phyloP scores from a whole-genome alignment of 2,113 vertebrate species.

The Lampris megalopsis region DNA sequence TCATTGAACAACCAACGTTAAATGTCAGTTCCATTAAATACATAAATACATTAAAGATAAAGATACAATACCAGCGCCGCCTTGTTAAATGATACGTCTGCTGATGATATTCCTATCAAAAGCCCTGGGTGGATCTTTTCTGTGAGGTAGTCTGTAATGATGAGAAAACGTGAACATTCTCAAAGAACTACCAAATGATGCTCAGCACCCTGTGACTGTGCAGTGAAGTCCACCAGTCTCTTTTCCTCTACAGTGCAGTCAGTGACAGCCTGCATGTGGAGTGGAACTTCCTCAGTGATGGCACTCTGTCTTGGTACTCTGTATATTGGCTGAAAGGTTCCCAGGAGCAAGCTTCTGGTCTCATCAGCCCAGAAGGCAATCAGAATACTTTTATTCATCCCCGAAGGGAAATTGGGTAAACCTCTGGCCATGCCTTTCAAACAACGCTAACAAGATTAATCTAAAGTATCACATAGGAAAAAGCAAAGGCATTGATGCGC shows the following conservation, averaged over 20 bases:
- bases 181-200: not conserved
- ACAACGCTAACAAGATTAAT: not conserved
- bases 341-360: not conserved
- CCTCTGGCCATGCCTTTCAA: conserved; percentile 1
- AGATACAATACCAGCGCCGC: too few relatives aligned
- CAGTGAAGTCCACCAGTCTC: not conserved
- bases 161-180: not conserved
- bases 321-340: not conserved
- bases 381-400: too few relatives aligned
- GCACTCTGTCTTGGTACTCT: not conserved
- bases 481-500: not conserved
- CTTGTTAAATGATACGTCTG: too few relatives aligned
- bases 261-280: not conserved
- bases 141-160: too few relatives aligned
- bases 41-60: not conserved
- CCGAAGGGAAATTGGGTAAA: not conserved
- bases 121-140: too few relatives aligned
- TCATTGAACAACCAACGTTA: too few relatives aligned
- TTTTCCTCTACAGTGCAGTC: conserved; percentile 6
- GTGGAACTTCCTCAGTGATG: not conserved
- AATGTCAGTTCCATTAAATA: not conserved
- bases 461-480: not conserved
- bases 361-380: conserved; percentile 1
- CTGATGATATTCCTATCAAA: too few relatives aligned
- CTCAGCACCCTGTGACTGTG: not conserved